Evolutionary conservation across 2,888 invertebrate species (phyloP).

Genomic region (Cheilosia vernalis): DNA sequence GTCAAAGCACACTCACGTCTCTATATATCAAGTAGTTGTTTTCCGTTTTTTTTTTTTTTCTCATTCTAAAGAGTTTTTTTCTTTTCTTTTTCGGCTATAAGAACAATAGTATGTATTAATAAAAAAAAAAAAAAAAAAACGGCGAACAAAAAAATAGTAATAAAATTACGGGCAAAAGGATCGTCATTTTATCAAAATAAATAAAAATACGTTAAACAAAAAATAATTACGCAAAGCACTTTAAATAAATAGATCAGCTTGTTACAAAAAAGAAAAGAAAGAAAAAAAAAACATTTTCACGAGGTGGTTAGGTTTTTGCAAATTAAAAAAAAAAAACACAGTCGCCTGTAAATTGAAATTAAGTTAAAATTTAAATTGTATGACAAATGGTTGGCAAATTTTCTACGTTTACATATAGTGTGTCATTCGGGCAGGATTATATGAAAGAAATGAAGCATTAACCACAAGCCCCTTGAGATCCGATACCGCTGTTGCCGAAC

Average conservation of each 20-base stretch:
- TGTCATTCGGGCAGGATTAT: slow-evolving; percentile 12
- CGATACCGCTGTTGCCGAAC: slow-evolving; percentile 49
- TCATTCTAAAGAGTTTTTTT: background rate
- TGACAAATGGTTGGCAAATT: slow-evolving; percentile 10
- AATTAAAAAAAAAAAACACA: background rate
- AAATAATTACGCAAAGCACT: slow-evolving; percentile 28
- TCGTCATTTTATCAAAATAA: slow-evolving; percentile 22
- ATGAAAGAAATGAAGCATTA: slow-evolving; percentile 20
- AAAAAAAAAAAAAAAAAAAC: background rate
- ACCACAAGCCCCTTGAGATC: slow-evolving; percentile 27
- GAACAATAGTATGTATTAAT: background rate
- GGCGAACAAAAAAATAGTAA: background rate
- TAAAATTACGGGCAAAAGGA: background rate
- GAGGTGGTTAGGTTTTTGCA: background rate
- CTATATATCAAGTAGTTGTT: background rate
- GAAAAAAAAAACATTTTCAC: slow-evolving; percentile 12
- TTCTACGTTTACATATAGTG: background rate
- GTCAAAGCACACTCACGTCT: background rate
- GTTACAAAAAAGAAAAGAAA: background rate
- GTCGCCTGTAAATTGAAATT: background rate
- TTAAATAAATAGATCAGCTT: background rate
- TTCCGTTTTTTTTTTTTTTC: no score
- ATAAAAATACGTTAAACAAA: background rate
- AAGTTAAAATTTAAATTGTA: background rate
- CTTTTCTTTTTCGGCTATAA: background rate